Percentiles rank a stretch among this genome's conserved stretches.
Conservation (phyloP, 2,888 invertebrate genomes). For the Geophilus truncorum region DNA sequence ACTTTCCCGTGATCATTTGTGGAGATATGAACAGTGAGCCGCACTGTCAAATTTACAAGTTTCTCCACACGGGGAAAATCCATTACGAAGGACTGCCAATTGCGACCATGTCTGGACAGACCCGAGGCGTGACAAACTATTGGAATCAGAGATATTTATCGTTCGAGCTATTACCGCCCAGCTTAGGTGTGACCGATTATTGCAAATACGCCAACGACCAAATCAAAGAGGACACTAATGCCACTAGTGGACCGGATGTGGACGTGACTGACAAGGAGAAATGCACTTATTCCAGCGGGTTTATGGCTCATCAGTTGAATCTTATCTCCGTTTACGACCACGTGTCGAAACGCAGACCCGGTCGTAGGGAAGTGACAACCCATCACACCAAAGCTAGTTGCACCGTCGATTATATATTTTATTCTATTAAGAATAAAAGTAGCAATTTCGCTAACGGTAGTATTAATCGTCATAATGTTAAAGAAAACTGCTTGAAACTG, state of each 20-base stretch:
- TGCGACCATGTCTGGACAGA: constrained; percentile 48
- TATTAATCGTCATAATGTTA: constrained; percentile 33
- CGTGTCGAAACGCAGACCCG: constrained; percentile 45
- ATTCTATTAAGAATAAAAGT: constrained; percentile 45
- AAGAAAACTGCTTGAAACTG: constrained; percentile 56
- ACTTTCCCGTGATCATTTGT: constrained; percentile 75
- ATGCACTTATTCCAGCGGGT: constrained; percentile 57
- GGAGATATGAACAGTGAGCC: constrained; percentile 91
- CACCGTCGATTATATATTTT: constrained; percentile 89
- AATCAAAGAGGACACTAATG: too few relatives aligned
- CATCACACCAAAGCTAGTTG: constrained; percentile 64
- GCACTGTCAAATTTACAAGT: constrained; percentile 63
- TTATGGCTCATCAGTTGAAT: constrained; percentile 61
- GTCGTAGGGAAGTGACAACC: constrained; percentile 64
- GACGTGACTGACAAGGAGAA: neutral
- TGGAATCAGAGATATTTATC: constrained; percentile 38
- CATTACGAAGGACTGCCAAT: constrained; percentile 44
- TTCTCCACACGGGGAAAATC: constrained; percentile 63
- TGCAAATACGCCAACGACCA: constrained; percentile 46
- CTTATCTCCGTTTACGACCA: constrained; percentile 66
- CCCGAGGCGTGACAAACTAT: constrained; percentile 40
- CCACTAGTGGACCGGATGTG: neutral
- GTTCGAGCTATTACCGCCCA: constrained; percentile 45
- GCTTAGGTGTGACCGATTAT: constrained; percentile 51
- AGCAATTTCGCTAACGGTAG: neutral